Percentiles rank a stretch among this genome's conserved stretches.
phyloP scores from a whole-genome alignment of 2,797 vertebrate species.

The Phataginus tricuspis region DNA sequence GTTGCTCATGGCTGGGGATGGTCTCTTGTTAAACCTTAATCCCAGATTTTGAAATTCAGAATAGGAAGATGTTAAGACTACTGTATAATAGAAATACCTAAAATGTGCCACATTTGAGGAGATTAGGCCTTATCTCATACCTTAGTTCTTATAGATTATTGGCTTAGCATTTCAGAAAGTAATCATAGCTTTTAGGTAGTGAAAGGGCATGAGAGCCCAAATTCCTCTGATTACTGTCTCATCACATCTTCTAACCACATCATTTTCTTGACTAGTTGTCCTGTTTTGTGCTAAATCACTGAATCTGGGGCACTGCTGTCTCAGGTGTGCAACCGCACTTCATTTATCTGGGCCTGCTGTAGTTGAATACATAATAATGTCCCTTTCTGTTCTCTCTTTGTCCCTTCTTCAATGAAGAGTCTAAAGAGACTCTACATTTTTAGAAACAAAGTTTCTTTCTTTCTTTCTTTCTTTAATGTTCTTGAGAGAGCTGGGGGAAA shows the following conservation, averaged over 20 bases:
- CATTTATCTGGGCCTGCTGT: background rate
- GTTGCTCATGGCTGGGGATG: background rate
- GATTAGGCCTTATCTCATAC: background rate
- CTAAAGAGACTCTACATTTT: conserved; percentile 23
- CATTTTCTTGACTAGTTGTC: conserved; percentile 19
- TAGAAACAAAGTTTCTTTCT: background rate
- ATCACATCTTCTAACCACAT: background rate
- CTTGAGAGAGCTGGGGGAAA: background rate
- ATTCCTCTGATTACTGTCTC: conserved; percentile 1
- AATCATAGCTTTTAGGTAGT: conserved; percentile 40
- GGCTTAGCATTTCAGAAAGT: background rate
- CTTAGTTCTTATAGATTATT: background rate
- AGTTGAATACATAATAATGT: background rate
- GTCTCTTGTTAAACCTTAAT: background rate
- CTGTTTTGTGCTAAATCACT: conserved; percentile 51
- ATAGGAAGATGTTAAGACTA: background rate
- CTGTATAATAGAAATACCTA: background rate
- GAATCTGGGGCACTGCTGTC: conserved; percentile 10
- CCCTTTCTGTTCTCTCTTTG: background rate
- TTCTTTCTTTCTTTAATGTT: background rate
- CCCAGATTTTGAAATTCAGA: conserved; percentile 3
- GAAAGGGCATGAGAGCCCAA: background rate
- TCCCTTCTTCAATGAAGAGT: background rate
- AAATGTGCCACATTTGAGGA: background rate
- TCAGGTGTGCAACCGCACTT: background rate